These are phyloP conservation scores for Thumatha senex DNA, from an alignment of 2,888 invertebrate genomes.

Conservation along the genomic window DNA sequence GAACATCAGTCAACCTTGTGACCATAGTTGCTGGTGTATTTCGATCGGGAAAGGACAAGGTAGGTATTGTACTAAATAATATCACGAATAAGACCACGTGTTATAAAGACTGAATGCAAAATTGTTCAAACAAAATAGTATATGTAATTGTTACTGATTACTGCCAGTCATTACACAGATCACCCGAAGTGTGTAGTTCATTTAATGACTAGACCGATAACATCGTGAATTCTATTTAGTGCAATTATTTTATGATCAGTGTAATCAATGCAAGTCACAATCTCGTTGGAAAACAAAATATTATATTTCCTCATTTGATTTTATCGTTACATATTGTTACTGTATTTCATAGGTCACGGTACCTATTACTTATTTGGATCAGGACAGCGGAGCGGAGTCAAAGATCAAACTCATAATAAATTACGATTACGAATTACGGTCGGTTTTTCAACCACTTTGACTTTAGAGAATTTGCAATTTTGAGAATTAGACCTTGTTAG, in stretches of 20 bases:
- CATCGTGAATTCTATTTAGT: slow-evolving; percentile 6
- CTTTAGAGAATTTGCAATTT: too few species aligned
- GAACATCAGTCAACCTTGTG: too few species aligned
- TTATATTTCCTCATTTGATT: slow-evolving; percentile 7
- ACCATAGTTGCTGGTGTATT: too few species aligned
- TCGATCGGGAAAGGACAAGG: too few species aligned
- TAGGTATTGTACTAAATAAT: too few species aligned
- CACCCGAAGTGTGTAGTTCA: not conserved
- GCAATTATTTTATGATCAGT: slow-evolving; percentile 11
- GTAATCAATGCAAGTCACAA: slow-evolving; percentile 13
- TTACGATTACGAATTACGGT: too few species aligned
- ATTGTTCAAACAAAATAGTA: not conserved
- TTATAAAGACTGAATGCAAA: not conserved
- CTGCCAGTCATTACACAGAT: not conserved
- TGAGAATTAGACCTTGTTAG: too few species aligned
- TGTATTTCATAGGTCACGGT: not conserved
- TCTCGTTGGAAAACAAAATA: slow-evolving; percentile 1
- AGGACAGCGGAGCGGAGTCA: not conserved
- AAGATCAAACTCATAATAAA: too few species aligned
- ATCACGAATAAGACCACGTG: too few species aligned
- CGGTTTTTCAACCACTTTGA: too few species aligned
- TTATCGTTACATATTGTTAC: slow-evolving; percentile 12
- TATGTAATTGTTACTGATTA: not conserved
- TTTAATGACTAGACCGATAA: slow-evolving; percentile 4
- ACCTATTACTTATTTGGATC: not conserved